These are phyloP conservation scores for Tetranychus cinnabarinus DNA, from an alignment of 1,140 invertebrate species.

Conservation along the genomic window DNA sequence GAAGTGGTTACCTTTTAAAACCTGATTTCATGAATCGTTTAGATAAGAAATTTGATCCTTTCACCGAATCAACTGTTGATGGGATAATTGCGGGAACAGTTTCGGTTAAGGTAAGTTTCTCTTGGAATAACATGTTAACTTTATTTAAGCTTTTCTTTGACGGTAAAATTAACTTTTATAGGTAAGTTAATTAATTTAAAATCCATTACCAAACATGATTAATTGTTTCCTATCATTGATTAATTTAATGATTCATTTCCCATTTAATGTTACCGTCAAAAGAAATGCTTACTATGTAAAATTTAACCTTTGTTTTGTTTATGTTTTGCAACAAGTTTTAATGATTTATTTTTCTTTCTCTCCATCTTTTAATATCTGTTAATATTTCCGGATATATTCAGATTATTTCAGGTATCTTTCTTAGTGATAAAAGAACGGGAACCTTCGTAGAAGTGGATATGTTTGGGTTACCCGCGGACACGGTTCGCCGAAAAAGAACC, in stretches of 20 bases:
- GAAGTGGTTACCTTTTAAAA: conserved; percentile 86
- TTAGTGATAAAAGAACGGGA: conserved; percentile 81
- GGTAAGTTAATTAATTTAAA: too few relatives aligned
- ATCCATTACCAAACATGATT: too few relatives aligned
- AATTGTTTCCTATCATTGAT: too few relatives aligned
- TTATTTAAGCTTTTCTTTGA: not conserved
- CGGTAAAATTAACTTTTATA: too few relatives aligned
- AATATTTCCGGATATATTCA: conserved; percentile 14
- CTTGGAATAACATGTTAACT: not conserved
- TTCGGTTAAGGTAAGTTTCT: conserved; percentile 45
- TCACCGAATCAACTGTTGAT: conserved; percentile 96
- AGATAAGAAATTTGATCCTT: conserved; percentile 84
- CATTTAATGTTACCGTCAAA: too few relatives aligned
- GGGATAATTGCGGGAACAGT: conserved; percentile 95
- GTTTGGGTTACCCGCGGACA: conserved; percentile 95
- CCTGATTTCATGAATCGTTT: conserved; percentile 94
- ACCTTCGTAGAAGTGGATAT: conserved; percentile 98
- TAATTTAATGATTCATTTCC: too few relatives aligned
- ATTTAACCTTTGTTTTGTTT: too few relatives aligned
- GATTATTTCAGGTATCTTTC: conserved; percentile 63
- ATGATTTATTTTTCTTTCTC: not conserved
- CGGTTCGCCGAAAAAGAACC: conserved; percentile 82
- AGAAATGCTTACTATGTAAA: too few relatives aligned
- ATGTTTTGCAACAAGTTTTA: not conserved
- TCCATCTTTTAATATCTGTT: not conserved